Percentiles rank a stretch among this genome's conserved stretches.
Conservation (phyloP, 2,888 invertebrate genomes). For the Crepidodera aurea region DNA sequence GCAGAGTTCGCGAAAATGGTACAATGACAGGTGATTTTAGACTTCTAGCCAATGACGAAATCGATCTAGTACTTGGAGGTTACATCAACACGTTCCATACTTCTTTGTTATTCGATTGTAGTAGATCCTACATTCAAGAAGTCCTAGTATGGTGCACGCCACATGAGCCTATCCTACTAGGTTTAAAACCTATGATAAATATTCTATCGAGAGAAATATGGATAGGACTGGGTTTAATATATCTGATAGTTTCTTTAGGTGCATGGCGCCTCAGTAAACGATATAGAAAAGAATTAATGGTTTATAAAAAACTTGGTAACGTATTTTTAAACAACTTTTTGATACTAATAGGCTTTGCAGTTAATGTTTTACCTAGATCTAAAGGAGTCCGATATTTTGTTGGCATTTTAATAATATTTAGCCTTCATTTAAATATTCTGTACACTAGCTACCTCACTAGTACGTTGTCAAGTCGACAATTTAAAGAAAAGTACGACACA, state of each 20-base stretch:
- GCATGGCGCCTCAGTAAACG: constrained; percentile 30
- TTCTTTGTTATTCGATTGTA: constrained; percentile 50
- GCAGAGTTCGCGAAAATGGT: constrained; percentile 44
- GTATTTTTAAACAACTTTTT: constrained; percentile 41
- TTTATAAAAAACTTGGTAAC: constrained; percentile 32
- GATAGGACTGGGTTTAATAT: constrained; percentile 20
- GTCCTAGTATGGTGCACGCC: constrained; percentile 56
- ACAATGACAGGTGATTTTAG: constrained; percentile 48
- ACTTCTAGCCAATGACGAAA: constrained; percentile 45
- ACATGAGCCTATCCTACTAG: constrained; percentile 45
- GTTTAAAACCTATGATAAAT: constrained; percentile 30
- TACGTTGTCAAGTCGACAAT: constrained; percentile 46
- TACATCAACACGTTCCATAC: constrained; percentile 50
- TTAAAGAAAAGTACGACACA: constrained; percentile 46
- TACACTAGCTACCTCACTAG: constrained; percentile 51
- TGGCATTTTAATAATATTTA: constrained; percentile 45
- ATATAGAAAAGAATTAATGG: constrained; percentile 16
- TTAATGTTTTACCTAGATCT: constrained; percentile 44
- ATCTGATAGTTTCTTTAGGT: constrained; percentile 23
- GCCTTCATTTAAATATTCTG: constrained; percentile 44
- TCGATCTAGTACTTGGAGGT: constrained; percentile 55
- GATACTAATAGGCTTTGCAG: constrained; percentile 43
- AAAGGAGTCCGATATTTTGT: constrained; percentile 42
- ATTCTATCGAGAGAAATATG: constrained; percentile 31
- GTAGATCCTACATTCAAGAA: constrained; percentile 53